Percentiles rank a stretch among this genome's conserved stretches.
Conservation (phyloP, 2,888 invertebrate genomes). For the Pterostichus niger region DNA sequence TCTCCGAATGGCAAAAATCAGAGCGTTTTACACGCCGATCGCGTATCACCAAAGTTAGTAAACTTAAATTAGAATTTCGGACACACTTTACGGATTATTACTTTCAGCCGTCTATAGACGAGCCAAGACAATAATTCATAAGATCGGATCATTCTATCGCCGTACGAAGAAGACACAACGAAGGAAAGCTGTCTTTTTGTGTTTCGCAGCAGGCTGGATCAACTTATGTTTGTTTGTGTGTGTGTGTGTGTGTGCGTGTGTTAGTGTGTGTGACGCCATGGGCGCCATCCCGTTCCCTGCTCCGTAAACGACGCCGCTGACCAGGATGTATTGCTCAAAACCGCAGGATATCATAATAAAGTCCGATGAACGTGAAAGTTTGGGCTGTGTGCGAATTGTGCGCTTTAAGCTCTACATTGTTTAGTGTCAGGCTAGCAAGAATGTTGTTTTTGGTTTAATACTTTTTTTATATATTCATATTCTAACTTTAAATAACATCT, state of each 20-base stretch:
- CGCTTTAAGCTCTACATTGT: slow-evolving; percentile 27
- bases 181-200: slow-evolving; percentile 56
- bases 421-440: not conserved
- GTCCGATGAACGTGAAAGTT: slow-evolving; percentile 8
- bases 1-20: slow-evolving; percentile 1
- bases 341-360: slow-evolving; percentile 61
- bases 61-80: slow-evolving; percentile 61
- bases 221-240: slow-evolving; percentile 17
- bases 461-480: too few relatives aligned
- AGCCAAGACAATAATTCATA: slow-evolving; percentile 55
- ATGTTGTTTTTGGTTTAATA: too few relatives aligned
- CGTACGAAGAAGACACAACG: slow-evolving; percentile 40
- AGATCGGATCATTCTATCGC: slow-evolving; percentile 53
- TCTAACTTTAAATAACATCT: too few relatives aligned
- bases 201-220: slow-evolving; percentile 27
- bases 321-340: slow-evolving; percentile 59
- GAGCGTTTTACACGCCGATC: slow-evolving; percentile 12
- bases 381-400: slow-evolving; percentile 16
- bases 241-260: not conserved
- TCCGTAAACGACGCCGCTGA: slow-evolving; percentile 34
- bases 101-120: slow-evolving; percentile 52
- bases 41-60: slow-evolving; percentile 54
- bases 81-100: slow-evolving; percentile 61
- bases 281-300: slow-evolving; percentile 19
- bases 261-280: not conserved